Base-by-base conservation (phyloP, 2,888 invertebrate species). In the Miltochrista miniata region DNA sequence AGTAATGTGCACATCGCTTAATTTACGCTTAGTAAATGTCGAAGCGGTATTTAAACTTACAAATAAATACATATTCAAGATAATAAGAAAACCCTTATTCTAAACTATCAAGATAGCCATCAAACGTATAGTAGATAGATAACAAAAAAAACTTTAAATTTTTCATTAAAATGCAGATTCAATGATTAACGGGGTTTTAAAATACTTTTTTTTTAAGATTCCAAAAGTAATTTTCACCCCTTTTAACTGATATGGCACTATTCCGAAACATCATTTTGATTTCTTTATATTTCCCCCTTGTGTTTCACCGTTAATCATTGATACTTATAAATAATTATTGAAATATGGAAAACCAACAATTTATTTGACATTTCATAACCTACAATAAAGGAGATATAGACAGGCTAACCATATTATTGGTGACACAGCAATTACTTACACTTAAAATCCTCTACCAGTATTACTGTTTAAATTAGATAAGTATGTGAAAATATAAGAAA, bases 391-490 rank as follows among this genome's bases (percentile, higher is more conserved):
- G 72, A 81, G 73, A 74, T 80, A 83, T 81, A 79, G 81, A 87
- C 79, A 87, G 73, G 85, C 86, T 90, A 89, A 84, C 81, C 76
- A 81, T 85, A 85, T 90, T 91, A 89, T 91, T 91, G 90, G 85
- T 85, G 90, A 90, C 90, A 90, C 90, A 91, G 91, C 90, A 91
- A 88, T 84, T 67, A 79, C 85, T 87, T 88, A 90, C 56, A 79
- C 72, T 78, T 84, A 69, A 81, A 81, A 79, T 81, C 81, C 81
- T 74, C 80, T 89, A 89, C 79, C 79, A 69, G 76, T 72, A 77
- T 76, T 77, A 83, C 67, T 81, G 76, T 78, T 80, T 76, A 79
- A 76, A 75, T 70, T 72, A 38, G 24, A 15, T 38, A 81, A 61
- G 65, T 70, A 72, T 73, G 60, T 72, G 68, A 79, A 76, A 72